Evolutionary conservation across 2,888 invertebrate genomes (phyloP).

Genomic region (Lypha dubia): DNA sequence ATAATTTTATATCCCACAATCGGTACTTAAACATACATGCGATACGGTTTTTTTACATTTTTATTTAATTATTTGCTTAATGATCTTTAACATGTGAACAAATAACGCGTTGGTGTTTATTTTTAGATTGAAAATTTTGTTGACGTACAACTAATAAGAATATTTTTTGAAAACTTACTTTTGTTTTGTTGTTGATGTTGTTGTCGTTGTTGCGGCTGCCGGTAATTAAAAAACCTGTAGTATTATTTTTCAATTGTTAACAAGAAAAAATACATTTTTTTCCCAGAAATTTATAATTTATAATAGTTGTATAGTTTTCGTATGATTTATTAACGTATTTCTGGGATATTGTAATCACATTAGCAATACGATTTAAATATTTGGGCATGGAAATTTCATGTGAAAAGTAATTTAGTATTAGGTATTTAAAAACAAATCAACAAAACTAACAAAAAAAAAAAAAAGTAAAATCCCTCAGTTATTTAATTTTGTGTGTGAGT

Average conservation of each 20-base stretch:
- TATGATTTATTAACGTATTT: constrained; percentile 14
- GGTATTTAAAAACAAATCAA: neutral
- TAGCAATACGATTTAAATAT: constrained; percentile 7
- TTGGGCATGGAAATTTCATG: constrained; percentile 17
- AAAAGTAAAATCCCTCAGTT: too few relatives aligned
- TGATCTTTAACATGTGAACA: constrained; percentile 47
- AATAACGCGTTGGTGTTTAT: constrained; percentile 54
- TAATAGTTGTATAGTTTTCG: neutral
- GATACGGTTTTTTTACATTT: constrained; percentile 24
- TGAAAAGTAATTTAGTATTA: constrained; percentile 4
- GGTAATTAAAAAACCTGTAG: constrained; percentile 33
- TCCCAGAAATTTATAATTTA: constrained; percentile 30
- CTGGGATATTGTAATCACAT: constrained; percentile 32
- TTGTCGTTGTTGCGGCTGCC: neutral
- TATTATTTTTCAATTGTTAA: constrained; percentile 11
- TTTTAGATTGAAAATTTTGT: constrained; percentile 38
- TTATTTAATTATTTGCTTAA: constrained; percentile 44
- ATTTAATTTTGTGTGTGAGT: constrained; percentile 8
- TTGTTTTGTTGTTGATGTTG: constrained; percentile 1
- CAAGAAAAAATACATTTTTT: too few relatives aligned
- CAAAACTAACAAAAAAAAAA: neutral
- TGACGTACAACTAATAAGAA: constrained; percentile 47
- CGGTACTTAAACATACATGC: constrained; percentile 29
- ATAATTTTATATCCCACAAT: constrained; percentile 50
- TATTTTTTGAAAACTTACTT: constrained; percentile 2